phyloP scores from a whole-genome alignment of 92 coral and sea anemone species.

The Palythoa caribaeorum region DNA sequence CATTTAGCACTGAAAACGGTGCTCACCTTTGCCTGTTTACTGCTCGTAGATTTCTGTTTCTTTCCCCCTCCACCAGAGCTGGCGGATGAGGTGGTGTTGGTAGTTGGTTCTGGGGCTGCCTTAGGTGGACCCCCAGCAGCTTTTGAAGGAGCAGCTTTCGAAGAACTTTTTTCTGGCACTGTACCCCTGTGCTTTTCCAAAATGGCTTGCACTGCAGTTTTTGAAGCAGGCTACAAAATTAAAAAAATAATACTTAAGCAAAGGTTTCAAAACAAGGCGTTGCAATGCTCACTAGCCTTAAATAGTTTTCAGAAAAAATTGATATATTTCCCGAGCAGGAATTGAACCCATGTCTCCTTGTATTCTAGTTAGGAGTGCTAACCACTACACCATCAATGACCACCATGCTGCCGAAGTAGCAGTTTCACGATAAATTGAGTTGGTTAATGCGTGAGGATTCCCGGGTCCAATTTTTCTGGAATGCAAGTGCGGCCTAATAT shows the following conservation, averaged over 20 bases:
- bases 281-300: too few relatives aligned
- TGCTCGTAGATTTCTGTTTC: conserved; percentile 62
- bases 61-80: conserved; percentile 57
- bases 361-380: too few relatives aligned
- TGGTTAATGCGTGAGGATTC: too few relatives aligned
- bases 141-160: conserved; percentile 66
- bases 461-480: too few relatives aligned
- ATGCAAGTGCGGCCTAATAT: too few relatives aligned
- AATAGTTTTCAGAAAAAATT: too few relatives aligned
- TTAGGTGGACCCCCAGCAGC: conserved; percentile 41
- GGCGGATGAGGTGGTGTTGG: conserved; percentile 37
- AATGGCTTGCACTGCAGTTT: conserved; percentile 76
- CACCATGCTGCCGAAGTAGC: too few relatives aligned
- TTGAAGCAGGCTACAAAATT: conserved; percentile 86
- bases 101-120: conserved; percentile 50
- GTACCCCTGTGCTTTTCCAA: conserved; percentile 90
- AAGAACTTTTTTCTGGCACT: conserved; percentile 73
- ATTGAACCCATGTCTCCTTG: too few relatives aligned
- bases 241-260: background rate
- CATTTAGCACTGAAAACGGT: background rate
- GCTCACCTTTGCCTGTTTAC: conserved; percentile 65
- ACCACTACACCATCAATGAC: too few relatives aligned
- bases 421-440: too few relatives aligned
- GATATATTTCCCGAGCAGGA: too few relatives aligned
- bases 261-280: too few relatives aligned